Evolutionary conservation across 2,888 invertebrate genomes (phyloP).

Genomic region (Drosophila sordidapex): DNA sequence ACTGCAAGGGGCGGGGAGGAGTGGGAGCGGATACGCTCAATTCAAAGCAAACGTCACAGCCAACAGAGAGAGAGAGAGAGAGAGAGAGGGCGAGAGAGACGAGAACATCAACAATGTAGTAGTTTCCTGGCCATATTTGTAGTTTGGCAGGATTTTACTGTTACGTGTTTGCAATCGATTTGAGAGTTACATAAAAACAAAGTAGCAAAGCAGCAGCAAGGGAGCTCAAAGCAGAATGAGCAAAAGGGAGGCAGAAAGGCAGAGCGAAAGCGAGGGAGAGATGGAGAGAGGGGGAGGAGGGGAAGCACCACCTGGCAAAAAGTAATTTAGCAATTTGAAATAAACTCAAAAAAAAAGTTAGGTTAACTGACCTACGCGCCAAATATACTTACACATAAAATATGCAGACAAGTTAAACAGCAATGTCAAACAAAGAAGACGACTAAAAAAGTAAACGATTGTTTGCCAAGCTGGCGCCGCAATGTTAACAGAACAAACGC

Average conservation of each 20-base stretch:
- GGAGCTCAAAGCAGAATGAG: neutral
- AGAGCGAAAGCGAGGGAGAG: conserved; percentile 16
- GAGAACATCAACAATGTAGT: conserved; percentile 61
- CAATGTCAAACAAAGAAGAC: conserved; percentile 46
- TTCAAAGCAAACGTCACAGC: conserved; percentile 48
- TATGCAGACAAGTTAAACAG: conserved; percentile 76
- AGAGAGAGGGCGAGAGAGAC: neutral
- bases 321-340: conserved; percentile 60
- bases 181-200: conserved; percentile 77
- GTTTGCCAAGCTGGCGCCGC: conserved; percentile 44
- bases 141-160: conserved; percentile 68
- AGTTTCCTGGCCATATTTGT: conserved; percentile 53
- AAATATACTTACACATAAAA: conserved; percentile 46
- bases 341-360: conserved; percentile 40
- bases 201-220: conserved; percentile 24
- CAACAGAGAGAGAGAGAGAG: neutral
- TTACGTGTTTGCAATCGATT: conserved; percentile 81
- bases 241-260: conserved; percentile 5
- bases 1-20: conserved; percentile 25
- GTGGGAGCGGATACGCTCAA: neutral
- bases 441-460: conserved; percentile 25
- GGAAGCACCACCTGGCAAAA: conserved; percentile 15
- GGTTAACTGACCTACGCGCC: conserved; percentile 74
- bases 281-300: neutral
- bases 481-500: conserved; percentile 28